Percentiles rank a stretch among this genome's conserved stretches.
phyloP scores from a whole-genome alignment of 2,888 invertebrate species.

The Cyclophora punctaria region DNA sequence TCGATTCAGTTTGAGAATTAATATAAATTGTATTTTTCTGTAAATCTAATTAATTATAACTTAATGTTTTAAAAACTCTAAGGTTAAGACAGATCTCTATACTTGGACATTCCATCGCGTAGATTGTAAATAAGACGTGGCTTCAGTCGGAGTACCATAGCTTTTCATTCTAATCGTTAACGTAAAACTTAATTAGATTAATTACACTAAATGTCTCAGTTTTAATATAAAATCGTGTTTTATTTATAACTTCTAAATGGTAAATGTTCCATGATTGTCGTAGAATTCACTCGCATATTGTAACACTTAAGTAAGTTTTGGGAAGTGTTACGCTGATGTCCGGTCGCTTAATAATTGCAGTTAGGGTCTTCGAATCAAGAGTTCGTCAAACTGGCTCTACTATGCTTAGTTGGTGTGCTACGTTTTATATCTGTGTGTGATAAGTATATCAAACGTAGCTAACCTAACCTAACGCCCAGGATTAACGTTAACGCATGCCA shows the following conservation, averaged over 20 bases:
- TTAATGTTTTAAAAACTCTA: slow-evolving; percentile 1
- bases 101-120: slow-evolving; percentile 53
- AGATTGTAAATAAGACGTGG: slow-evolving; percentile 49
- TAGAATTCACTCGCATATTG: slow-evolving; percentile 14
- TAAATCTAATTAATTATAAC: too few species aligned
- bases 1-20: too few species aligned
- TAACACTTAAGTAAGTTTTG: not conserved
- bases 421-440: too few species aligned
- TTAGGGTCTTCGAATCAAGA: too few species aligned
- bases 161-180: slow-evolving; percentile 33
- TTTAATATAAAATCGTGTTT: slow-evolving; percentile 20
- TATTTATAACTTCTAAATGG: slow-evolving; percentile 14
- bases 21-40: too few species aligned
- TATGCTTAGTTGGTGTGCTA: too few species aligned
- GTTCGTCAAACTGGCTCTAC: too few species aligned
- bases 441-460: too few species aligned
- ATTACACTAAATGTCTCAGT: slow-evolving; percentile 23
- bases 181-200: slow-evolving; percentile 28
- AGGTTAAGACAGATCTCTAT: slow-evolving; percentile 29
- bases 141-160: slow-evolving; percentile 28
- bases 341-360: too few species aligned
- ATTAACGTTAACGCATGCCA: too few species aligned
- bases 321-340: too few species aligned
- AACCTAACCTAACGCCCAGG: too few species aligned
- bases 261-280: slow-evolving; percentile 20